Evolutionary conservation across 2,888 invertebrate genomes (phyloP), one percentile per base, ranked within the genome.

Genomic region (Adineta ricciae): DNA sequence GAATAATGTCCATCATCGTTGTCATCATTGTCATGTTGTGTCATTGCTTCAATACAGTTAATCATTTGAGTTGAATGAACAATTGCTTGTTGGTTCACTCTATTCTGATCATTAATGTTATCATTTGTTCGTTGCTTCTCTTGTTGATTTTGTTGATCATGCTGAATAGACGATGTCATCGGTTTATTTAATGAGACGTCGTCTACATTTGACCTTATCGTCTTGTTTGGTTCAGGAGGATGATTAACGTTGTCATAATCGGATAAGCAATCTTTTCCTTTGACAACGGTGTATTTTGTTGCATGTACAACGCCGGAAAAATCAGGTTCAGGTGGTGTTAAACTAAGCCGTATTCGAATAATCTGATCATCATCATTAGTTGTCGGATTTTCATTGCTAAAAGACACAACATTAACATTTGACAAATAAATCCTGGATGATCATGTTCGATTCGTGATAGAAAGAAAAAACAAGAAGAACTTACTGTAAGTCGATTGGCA

Each of bases 171-270:
- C 78, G 64, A 64, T 64, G 64, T 64, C 64, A 64, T 64, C 64
- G 64, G 32, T 64, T 41, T 78, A 41, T 78, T 78, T 78, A 78
- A 78, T 5, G 78, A 64, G 64, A 64, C 32, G 19, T 64, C 24
- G 78, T 78, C 78, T 78, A 78, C 41, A 78, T 78, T 78, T 78
- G 78, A 78, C 41, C 78, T 78, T 78, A 78, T 41, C 38, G 7
- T 41, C 38, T 41, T 78, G 14, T 41, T 5, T 41, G 38, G 41
- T 78, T 78, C 41, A 78, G 9, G 0, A n/a, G 19, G n/a, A n/a
- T 38, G 38, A 41, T 78, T 78, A 38, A 41, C 2, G n/a, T 78
- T 78, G 41, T n/a, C 78, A 78, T 78, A 78, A 78, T 78, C 78
- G 41, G 78, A 78, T 78, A 41, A 78, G 19, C 64, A 64, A 5